A percentile compares a stretch with the other conserved stretches of the same genome.
These are phyloP conservation scores for Psittacula derbiana DNA, from an alignment of 2,797 vertebrate genomes.

Conservation along the genomic window DNA sequence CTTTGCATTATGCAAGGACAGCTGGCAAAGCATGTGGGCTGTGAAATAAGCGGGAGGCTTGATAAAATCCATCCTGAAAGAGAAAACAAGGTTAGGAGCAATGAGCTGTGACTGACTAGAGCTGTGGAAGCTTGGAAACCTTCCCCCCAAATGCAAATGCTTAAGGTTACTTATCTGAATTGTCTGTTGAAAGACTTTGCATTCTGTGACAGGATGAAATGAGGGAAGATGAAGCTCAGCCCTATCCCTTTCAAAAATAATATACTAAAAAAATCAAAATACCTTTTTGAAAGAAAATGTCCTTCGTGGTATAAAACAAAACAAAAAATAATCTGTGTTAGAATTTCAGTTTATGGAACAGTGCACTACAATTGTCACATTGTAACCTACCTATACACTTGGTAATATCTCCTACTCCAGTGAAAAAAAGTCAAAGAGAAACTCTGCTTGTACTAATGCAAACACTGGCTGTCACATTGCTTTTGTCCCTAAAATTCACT, in stretches of 20 bases:
- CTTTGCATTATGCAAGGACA: conserved; percentile 45
- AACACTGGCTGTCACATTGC: background rate
- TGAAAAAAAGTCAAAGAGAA: background rate
- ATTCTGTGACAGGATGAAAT: fast-evolving
- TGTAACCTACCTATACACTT: background rate
- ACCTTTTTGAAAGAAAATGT: background rate
- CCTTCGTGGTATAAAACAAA: background rate
- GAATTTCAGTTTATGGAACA: background rate
- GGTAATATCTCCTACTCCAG: background rate
- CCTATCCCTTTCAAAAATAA: background rate
- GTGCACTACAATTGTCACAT: background rate
- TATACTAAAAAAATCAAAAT: background rate
- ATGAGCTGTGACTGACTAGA: conserved; percentile 52
- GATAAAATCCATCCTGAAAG: conserved; percentile 28
- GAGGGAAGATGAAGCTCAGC: background rate
- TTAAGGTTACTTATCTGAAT: conserved; percentile 30
- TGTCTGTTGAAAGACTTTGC: background rate
- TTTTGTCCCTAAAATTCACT: background rate
- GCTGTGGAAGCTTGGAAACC: conserved; percentile 38
- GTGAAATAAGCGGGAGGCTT: conserved; percentile 46
- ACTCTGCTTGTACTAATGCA: background rate
- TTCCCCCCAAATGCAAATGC: conserved; percentile 23
- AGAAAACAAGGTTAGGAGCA: conserved; percentile 60
- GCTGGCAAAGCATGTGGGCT: conserved; percentile 43
- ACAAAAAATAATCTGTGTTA: background rate